These are phyloP conservation scores for Philotrypesis tridentata DNA, from an alignment of 1,140 invertebrate genomes.

Conservation along the genomic window DNA sequence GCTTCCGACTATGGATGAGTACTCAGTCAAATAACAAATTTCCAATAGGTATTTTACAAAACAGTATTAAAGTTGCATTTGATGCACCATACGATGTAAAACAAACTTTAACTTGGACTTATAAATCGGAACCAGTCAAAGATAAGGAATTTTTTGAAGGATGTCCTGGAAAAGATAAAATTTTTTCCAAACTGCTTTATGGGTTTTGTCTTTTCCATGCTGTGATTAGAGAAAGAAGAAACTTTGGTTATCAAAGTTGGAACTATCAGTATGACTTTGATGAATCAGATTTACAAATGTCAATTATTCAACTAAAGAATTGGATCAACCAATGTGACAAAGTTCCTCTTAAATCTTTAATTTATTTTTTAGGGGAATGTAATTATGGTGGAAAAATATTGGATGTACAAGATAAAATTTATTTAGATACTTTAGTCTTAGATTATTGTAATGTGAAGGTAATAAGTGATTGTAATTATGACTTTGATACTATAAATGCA, in stretches of 20 bases:
- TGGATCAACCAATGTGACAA: slow-evolving; percentile 70
- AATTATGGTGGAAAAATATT: slow-evolving; percentile 84
- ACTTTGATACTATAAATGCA: slow-evolving; percentile 67
- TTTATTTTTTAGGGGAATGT: slow-evolving; percentile 80
- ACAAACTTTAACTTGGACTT: slow-evolving; percentile 78
- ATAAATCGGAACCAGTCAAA: slow-evolving; percentile 74
- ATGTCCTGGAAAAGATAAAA: slow-evolving; percentile 64
- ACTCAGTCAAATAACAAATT: slow-evolving; percentile 78
- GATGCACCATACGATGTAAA: slow-evolving; percentile 78
- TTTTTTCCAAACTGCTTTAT: slow-evolving; percentile 79
- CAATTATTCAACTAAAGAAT: slow-evolving; percentile 77
- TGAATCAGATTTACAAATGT: slow-evolving; percentile 81
- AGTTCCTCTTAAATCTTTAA: slow-evolving; percentile 77
- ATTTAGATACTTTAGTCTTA: slow-evolving; percentile 75
- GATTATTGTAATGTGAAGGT: slow-evolving; percentile 76
- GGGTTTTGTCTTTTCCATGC: slow-evolving; percentile 83
- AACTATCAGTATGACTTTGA: slow-evolving; percentile 84
- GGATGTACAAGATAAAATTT: slow-evolving; percentile 78
- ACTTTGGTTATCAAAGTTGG: slow-evolving; percentile 81
- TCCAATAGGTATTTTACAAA: slow-evolving; percentile 80
- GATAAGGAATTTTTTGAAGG: slow-evolving; percentile 71
- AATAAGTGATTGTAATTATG: slow-evolving; percentile 53
- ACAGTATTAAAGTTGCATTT: slow-evolving; percentile 81
- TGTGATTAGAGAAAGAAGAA: slow-evolving; percentile 78
- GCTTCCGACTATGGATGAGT: slow-evolving; percentile 84